These are phyloP conservation scores for Drosophila eugracilis DNA, from an alignment of 1,140 invertebrate genomes.

Conservation along the genomic window DNA sequence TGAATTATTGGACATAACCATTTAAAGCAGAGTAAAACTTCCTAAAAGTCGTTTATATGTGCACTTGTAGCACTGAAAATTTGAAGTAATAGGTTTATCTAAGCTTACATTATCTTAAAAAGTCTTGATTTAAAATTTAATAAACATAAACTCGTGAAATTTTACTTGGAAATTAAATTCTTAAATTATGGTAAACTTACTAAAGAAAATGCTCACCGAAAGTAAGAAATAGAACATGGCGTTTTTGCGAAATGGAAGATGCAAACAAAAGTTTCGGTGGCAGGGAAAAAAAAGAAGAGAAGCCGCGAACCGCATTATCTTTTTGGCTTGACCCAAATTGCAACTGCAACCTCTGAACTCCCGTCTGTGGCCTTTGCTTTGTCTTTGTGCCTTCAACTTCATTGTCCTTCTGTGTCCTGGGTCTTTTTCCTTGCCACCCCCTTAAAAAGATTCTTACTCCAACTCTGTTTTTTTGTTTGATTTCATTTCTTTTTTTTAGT, in stretches of 20 bases:
- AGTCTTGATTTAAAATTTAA: too few relatives aligned
- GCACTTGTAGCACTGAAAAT: too few relatives aligned
- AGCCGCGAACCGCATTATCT: slow-evolving; percentile 67
- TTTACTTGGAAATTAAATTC: not conserved
- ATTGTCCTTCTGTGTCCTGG: slow-evolving; percentile 32
- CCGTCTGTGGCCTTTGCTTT: slow-evolving; percentile 31
- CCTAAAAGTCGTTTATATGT: too few relatives aligned
- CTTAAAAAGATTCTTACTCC: too few relatives aligned
- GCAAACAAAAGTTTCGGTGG: slow-evolving; percentile 55
- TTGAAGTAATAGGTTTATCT: too few relatives aligned
- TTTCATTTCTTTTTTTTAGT: slow-evolving; percentile 51
- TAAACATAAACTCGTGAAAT: not conserved
- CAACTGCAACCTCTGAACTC: slow-evolving; percentile 40
- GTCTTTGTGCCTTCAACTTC: slow-evolving; percentile 58
- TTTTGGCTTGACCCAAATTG: slow-evolving; percentile 75
- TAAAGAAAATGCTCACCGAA: not conserved
- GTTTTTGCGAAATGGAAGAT: slow-evolving; percentile 1
- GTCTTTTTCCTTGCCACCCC: not conserved
- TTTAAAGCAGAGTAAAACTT: too few relatives aligned
- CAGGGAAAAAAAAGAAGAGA: slow-evolving; percentile 9
- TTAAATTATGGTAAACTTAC: not conserved
- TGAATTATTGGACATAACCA: too few relatives aligned
- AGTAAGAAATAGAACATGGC: not conserved
- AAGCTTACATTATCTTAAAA: too few relatives aligned
- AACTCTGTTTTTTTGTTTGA: not conserved